Base-by-base conservation (phyloP, 2,797 vertebrate species). In the Melopsittacus undulatus region DNA sequence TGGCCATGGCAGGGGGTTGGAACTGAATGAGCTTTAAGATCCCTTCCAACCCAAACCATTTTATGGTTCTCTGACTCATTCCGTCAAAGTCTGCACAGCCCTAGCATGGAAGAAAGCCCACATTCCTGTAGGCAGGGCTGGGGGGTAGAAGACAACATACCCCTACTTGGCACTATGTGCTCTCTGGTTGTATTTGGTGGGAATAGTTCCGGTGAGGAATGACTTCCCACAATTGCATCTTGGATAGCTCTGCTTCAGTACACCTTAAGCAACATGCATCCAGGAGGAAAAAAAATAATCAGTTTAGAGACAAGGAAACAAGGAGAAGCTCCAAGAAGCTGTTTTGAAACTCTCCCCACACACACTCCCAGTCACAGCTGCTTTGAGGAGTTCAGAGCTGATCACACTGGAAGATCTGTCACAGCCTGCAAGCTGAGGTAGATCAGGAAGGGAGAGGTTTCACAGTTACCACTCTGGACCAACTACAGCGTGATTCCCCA, bases 161-260 rank as follows among this genome's bases (percentile, higher is more conserved):
- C 21, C n/a, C 23, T 0, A 0, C 10, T 9, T 20, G 51, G 40
- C 29, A 20, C 3, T 0, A 4, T 11, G 9, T 14, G 19, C 9
- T 26, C 7, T 17, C 29, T 11, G 11, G 8, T 22, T 75, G 13
- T 32, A 2, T 68, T 69, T 23, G 8, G 0, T 38, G 48, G 54
- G 32, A 79, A 18, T 11, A 57, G 36, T 15, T 16, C 22, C 24
- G 64, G 38, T 32, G 23, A 68, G 40, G 32, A 68, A 27, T 8
- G 13, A 20, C 49, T 36, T 63, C 8, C 36, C 8, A 1, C n/a
- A 48, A 78, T 40, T 51, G 40, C 11, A 12, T 36, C 36, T 9
- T 49, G n/a, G 11, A 6, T 46, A 45, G 19, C 13, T 9, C 22
- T 90, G 36, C 42, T 23, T 64, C 26, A 6, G 0, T 29, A 11